These are phyloP conservation scores for Brachypalpus laphriformis DNA, from an alignment of 2,888 invertebrate genomes.

Conservation along the genomic window DNA sequence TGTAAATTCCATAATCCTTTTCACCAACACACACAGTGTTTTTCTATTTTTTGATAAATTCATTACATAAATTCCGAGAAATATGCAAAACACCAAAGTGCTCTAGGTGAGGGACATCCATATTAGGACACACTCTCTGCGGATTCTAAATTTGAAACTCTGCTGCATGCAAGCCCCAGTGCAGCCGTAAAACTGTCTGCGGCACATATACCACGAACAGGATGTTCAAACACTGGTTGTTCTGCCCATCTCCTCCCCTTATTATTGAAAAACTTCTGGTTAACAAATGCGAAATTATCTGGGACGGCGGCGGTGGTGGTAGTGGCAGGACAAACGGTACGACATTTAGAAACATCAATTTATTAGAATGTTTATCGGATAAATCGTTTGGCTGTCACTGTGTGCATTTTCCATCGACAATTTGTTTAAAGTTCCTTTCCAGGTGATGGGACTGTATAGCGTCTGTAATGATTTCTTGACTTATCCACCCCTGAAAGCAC, in stretches of 20 bases:
- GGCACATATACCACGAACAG: slow-evolving; percentile 40
- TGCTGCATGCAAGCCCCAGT: slow-evolving; percentile 17
- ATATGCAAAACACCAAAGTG: slow-evolving; percentile 66
- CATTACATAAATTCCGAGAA: slow-evolving; percentile 69
- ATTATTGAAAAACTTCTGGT: slow-evolving; percentile 62
- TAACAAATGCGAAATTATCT: slow-evolving; percentile 44
- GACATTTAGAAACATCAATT: slow-evolving; percentile 55
- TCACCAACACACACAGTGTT: slow-evolving; percentile 45
- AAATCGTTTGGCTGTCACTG: slow-evolving; percentile 62
- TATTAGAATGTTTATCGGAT: slow-evolving; percentile 58
- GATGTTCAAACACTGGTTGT: slow-evolving; percentile 8
- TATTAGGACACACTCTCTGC: neutral
- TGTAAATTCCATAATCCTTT: slow-evolving; percentile 71
- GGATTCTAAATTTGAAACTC: slow-evolving; percentile 12
- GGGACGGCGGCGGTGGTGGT: neutral
- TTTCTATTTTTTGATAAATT: slow-evolving; percentile 65
- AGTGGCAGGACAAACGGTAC: slow-evolving; percentile 27
- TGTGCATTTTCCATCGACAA: slow-evolving; percentile 60
- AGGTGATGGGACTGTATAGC: slow-evolving; percentile 1
- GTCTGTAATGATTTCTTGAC: neutral
- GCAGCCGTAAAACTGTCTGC: slow-evolving; percentile 65
- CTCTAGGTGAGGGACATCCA: slow-evolving; percentile 33
- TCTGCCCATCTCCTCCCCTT: neutral
- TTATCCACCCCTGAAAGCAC: neutral
- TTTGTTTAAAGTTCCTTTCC: slow-evolving; percentile 27